Base-by-base conservation (phyloP, 2,888 invertebrate genomes). In the Conomelus anceps region DNA sequence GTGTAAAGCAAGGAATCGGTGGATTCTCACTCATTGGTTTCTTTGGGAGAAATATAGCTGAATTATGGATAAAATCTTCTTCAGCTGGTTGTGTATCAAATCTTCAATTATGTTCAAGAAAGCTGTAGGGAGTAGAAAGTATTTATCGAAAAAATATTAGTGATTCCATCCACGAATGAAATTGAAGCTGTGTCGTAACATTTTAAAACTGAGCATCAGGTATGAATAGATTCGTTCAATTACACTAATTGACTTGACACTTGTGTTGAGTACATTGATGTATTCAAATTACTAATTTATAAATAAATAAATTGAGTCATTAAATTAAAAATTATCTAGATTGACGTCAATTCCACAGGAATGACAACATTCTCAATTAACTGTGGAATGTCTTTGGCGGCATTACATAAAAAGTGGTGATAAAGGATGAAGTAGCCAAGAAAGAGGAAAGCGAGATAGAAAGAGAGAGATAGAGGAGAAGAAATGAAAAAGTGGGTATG, bases 391-490 rank as follows among this genome's bases (percentile, higher is more conserved):
- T 63, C 63, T 63, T 63, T 63, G 63, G 63, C 63, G 63, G 63
- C n/a, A 63, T 13, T 6, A 13, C 4, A n/a, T 4, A 3, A n/a
- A 41, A n/a, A n/a, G 63, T n/a, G n/a, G 63, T 63, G 63, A 63
- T 63, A 63, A 63, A n/a, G 63, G 63, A 17, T 17, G 6, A 13
- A 23, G 22, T 20, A 20, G 22, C 84, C 22, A 23, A 84, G 63
- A 88, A 23, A 23, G 24, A 88, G 84, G n/a, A n/a, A n/a, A n/a
- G n/a, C n/a, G n/a, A n/a, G n/a, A n/a, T n/a, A n/a, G n/a, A n/a
- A n/a, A 88, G 88, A 23, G 23, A 86, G 89, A 22, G 29, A 86
- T 22, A 63, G 88, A 26, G 89, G 22, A 26, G 11, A 26, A 26
- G 26, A 26, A 26, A 26, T 7, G 26, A 26, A 26, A 7, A 11